phyloP scores from a whole-genome alignment of 2,888 invertebrate genomes.

The Drosophila greeni region DNA sequence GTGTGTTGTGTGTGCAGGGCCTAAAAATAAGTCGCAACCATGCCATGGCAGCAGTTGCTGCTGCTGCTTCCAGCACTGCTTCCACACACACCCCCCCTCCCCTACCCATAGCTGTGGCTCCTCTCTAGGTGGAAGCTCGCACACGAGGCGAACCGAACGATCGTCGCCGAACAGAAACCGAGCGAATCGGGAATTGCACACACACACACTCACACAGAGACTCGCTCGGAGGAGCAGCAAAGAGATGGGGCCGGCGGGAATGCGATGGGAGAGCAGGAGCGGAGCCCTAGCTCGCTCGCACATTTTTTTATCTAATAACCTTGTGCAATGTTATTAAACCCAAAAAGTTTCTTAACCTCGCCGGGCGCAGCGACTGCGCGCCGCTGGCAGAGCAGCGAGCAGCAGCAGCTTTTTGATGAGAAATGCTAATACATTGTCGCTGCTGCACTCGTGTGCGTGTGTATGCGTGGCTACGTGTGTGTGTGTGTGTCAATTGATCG shows the following conservation, averaged over 20 bases:
- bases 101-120: background rate
- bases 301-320: constrained; percentile 78
- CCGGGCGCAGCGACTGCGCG: constrained; percentile 43
- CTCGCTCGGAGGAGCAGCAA: background rate
- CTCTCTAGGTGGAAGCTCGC: constrained; percentile 12
- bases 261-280: constrained; percentile 3
- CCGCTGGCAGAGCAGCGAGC: constrained; percentile 30
- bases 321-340: constrained; percentile 79
- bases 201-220: background rate
- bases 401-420: constrained; percentile 47
- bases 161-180: background rate
- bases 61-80: constrained; percentile 1
- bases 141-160: constrained; percentile 22
- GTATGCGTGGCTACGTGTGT: constrained; percentile 43
- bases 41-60: constrained; percentile 9
- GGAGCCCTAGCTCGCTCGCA: constrained; percentile 47
- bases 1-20: constrained; percentile 28
- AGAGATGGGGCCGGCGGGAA: background rate
- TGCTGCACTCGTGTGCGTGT: constrained; percentile 22
- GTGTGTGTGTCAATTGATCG: constrained; percentile 67
- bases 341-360: constrained; percentile 79
- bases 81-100: constrained; percentile 1
- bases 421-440: constrained; percentile 68
- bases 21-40: constrained; percentile 35
- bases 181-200: constrained; percentile 7